Percentiles rank a stretch among this genome's conserved stretches.
These are phyloP conservation scores for Carettochelys insculpta DNA, from an alignment of 2,113 vertebrate species.

Conservation along the genomic window DNA sequence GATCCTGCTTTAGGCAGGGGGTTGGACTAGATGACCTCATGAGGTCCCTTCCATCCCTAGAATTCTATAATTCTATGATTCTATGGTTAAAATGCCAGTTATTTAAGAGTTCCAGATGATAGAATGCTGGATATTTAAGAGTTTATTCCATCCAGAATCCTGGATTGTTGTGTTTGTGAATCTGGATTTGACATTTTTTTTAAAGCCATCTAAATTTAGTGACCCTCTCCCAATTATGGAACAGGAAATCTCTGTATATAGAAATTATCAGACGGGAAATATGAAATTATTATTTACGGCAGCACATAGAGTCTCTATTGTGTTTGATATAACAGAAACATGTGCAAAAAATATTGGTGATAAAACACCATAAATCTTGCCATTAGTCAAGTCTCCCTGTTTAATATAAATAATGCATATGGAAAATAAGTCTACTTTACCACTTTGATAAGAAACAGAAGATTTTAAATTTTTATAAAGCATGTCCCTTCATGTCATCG, in stretches of 20 bases:
- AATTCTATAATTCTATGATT: too few species aligned
- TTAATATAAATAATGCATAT: neutral
- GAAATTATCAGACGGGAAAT: neutral
- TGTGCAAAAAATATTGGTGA: neutral
- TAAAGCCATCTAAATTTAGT: slow-evolving; percentile 20
- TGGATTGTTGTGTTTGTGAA: slow-evolving; percentile 16
- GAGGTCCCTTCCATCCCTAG: too few species aligned
- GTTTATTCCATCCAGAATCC: slow-evolving; percentile 5
- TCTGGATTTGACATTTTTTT: slow-evolving; percentile 29
- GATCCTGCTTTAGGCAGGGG: too few species aligned
- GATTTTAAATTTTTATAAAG: slow-evolving; percentile 41
- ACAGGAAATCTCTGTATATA: neutral
- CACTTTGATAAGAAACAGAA: slow-evolving; percentile 24
- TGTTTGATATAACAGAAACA: neutral
- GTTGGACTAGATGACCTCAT: too few species aligned
- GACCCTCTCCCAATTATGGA: slow-evolving; percentile 35
- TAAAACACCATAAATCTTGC: neutral
- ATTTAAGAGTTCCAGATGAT: too few species aligned
- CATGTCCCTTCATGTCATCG: neutral
- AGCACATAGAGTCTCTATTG: neutral
- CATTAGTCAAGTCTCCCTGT: neutral
- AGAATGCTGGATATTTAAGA: too few species aligned
- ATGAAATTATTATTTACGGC: neutral
- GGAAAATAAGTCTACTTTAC: slow-evolving; percentile 30
- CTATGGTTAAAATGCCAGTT: too few species aligned